These are phyloP conservation scores for Polyodon spathula DNA, from an alignment of 2,113 vertebrate species.

Conservation along the genomic window DNA sequence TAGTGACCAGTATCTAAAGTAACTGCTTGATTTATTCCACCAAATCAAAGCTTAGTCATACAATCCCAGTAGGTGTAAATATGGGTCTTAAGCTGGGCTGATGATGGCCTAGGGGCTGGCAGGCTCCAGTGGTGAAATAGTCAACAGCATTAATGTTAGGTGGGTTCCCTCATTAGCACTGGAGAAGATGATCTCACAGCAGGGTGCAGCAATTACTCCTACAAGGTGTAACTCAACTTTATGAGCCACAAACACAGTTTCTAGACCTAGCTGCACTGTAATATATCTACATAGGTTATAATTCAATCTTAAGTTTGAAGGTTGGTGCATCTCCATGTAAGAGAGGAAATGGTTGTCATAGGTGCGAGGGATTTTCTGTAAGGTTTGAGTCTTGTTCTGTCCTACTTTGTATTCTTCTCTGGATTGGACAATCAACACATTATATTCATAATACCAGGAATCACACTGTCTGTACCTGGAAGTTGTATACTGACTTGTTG, in stretches of 20 bases:
- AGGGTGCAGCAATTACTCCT: slow-evolving; percentile 41
- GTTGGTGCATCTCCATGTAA: background rate
- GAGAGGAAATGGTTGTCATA: background rate
- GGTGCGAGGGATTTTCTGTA: background rate
- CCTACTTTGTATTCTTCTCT: no score
- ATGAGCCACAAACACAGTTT: slow-evolving; percentile 16
- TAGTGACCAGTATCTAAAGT: slow-evolving; percentile 20
- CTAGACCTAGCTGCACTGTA: slow-evolving; percentile 1
- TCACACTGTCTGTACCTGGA: no score
- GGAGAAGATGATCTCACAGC: slow-evolving; percentile 36
- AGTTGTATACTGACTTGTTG: no score
- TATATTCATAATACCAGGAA: no score
- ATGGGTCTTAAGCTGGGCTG: slow-evolving; percentile 29
- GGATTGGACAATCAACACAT: no score
- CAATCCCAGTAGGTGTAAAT: slow-evolving; percentile 51
- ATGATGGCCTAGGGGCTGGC: slow-evolving; percentile 36
- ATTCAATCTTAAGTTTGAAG: background rate
- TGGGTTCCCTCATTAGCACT: slow-evolving; percentile 47
- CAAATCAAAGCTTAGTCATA: slow-evolving; percentile 39
- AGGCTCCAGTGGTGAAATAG: slow-evolving; percentile 41
- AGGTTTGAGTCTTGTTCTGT: no score
- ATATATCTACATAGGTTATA: background rate
- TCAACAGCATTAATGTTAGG: slow-evolving; percentile 39
- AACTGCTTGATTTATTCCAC: slow-evolving; percentile 40
- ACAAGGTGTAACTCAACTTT: slow-evolving; percentile 45